phyloP scores from a whole-genome alignment of 2,113 vertebrate genomes.

The Blennius ocellaris region DNA sequence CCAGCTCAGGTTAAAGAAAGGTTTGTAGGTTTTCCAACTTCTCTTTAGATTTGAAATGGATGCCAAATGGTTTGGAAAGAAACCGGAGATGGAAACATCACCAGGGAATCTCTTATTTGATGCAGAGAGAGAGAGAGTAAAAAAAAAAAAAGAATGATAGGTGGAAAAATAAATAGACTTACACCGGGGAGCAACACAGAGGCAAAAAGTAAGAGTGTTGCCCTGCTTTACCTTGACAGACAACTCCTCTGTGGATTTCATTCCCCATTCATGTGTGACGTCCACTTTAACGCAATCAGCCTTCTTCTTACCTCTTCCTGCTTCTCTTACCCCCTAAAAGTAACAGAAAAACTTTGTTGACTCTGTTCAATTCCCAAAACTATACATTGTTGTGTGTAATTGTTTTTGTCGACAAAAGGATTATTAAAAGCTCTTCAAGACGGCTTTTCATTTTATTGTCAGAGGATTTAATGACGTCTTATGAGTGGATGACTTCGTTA shows the following conservation, averaged over 20 bases:
- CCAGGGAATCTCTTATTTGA: slow-evolving; percentile 43
- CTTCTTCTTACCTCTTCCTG: neutral
- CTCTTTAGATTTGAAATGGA: slow-evolving; percentile 26
- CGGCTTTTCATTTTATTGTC: too few relatives aligned
- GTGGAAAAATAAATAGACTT: slow-evolving; percentile 30
- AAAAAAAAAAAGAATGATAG: neutral
- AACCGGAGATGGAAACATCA: slow-evolving; percentile 27
- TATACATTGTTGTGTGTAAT: too few relatives aligned
- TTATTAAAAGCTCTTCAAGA: too few relatives aligned
- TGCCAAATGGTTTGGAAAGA: slow-evolving; percentile 30
- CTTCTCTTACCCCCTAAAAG: too few relatives aligned
- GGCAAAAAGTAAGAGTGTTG: slow-evolving; percentile 23
- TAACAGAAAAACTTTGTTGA: too few relatives aligned
- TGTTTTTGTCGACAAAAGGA: too few relatives aligned
- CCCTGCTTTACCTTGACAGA: slow-evolving; percentile 54
- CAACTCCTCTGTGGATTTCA: slow-evolving; percentile 18
- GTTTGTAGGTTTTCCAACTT: slow-evolving; percentile 2
- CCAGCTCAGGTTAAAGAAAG: neutral
- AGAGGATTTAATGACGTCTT: too few relatives aligned
- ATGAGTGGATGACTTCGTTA: too few relatives aligned
- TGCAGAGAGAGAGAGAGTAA: neutral
- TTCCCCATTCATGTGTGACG: slow-evolving; percentile 19
- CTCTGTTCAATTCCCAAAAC: too few relatives aligned
- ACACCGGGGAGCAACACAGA: slow-evolving; percentile 29
- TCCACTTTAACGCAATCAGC: slow-evolving; percentile 17